These are phyloP conservation scores for Agrilus biguttatus DNA, from an alignment of 2,888 invertebrate species.

Conservation along the genomic window DNA sequence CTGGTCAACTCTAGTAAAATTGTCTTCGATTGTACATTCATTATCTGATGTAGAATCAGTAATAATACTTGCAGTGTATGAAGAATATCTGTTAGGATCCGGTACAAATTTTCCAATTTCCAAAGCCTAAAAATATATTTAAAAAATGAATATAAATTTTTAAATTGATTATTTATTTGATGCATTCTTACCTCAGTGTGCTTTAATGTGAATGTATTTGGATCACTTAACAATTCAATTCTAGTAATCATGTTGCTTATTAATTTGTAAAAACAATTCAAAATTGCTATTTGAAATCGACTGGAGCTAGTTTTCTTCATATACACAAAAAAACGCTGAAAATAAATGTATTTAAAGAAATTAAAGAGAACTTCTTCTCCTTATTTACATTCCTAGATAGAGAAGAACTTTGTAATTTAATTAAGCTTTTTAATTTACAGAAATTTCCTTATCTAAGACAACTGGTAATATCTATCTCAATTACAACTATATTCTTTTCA, in stretches of 20 bases:
- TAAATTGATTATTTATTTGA: too few relatives aligned
- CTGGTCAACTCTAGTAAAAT: neutral
- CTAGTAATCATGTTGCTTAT: conserved; percentile 31
- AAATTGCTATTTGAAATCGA: conserved; percentile 27
- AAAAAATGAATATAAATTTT: too few relatives aligned
- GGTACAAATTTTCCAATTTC: too few relatives aligned
- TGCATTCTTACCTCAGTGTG: conserved; percentile 16
- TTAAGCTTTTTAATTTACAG: too few relatives aligned
- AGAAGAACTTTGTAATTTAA: too few relatives aligned
- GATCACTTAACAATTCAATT: conserved; percentile 35
- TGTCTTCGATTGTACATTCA: too few relatives aligned
- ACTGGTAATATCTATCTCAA: too few relatives aligned
- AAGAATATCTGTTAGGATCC: too few relatives aligned
- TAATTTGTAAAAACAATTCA: conserved; percentile 32
- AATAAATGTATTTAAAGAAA: conserved; percentile 3
- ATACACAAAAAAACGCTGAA: conserved; percentile 26
- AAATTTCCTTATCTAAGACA: too few relatives aligned
- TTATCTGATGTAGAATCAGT: conserved; percentile 2
- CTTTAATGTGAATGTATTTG: conserved; percentile 32
- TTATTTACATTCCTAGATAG: too few relatives aligned
- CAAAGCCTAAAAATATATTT: neutral
- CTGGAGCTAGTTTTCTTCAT: conserved; percentile 19
- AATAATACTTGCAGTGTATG: neutral
- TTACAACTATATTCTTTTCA: too few relatives aligned
- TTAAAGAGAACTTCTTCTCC: neutral